These are phyloP conservation scores for Aptenodytes forsteri DNA, from an alignment of 2,113 vertebrate species.

Conservation along the genomic window DNA sequence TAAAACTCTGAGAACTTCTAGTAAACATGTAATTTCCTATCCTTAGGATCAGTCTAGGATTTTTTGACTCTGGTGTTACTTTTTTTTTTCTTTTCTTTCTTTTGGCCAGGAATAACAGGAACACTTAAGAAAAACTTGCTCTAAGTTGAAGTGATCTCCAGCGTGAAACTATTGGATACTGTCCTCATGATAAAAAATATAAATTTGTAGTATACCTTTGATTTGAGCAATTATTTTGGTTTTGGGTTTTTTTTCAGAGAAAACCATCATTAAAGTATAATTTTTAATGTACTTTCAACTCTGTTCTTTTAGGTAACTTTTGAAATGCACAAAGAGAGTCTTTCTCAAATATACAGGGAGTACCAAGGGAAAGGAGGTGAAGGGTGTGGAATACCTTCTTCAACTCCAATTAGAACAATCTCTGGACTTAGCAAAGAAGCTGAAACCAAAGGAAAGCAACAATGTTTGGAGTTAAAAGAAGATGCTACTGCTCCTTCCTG, in stretches of 20 bases:
- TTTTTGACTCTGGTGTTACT: not conserved
- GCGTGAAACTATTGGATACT: not conserved
- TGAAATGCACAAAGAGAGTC: constrained; percentile 92
- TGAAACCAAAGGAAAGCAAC: constrained; percentile 39
- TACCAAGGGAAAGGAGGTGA: constrained; percentile 83
- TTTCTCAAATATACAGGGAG: constrained; percentile 86
- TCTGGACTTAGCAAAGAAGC: constrained; percentile 74
- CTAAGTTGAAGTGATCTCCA: not conserved
- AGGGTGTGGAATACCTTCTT: constrained; percentile 16
- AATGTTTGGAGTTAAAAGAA: constrained; percentile 53
- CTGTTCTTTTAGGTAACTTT: constrained; percentile 87
- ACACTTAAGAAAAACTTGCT: not conserved
- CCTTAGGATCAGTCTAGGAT: not conserved
- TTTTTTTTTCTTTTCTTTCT: not conserved
- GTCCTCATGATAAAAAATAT: not conserved
- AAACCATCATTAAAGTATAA: not conserved
- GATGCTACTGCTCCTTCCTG: not conserved
- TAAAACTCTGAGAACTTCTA: not conserved
- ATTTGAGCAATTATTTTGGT: not conserved
- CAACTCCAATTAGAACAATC: constrained; percentile 73
- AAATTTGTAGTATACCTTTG: not conserved
- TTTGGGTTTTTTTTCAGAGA: not conserved
- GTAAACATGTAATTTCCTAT: not conserved
- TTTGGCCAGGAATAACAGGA: not conserved
- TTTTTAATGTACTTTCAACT: not conserved